Percentiles rank a stretch among this genome's conserved stretches.
Evolutionary conservation across 1,140 invertebrate genomes (phyloP).

Genomic region (Cheumatopsyche charites): DNA sequence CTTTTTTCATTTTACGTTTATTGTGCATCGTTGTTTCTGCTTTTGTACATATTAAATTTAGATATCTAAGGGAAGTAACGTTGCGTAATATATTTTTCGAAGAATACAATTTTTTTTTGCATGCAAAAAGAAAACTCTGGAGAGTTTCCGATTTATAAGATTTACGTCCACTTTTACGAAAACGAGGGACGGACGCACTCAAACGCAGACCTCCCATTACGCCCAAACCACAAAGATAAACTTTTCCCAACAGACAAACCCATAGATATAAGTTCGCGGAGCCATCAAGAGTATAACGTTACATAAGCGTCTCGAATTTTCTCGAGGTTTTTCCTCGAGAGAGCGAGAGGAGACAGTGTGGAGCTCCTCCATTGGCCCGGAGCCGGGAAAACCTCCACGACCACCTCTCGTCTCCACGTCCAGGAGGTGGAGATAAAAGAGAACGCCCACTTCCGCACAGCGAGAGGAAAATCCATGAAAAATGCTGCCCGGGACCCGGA

Average conservation of each 20-base stretch:
- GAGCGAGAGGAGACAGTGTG: no score
- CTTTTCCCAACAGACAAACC: conserved; percentile 6
- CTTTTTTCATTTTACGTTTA: no score
- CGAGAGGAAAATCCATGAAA: background rate
- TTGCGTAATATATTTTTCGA: no score
- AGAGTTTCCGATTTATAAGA: conserved; percentile 29
- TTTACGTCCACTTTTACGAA: conserved; percentile 34
- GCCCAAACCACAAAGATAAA: conserved; percentile 22
- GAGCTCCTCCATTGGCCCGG: conserved; percentile 41
- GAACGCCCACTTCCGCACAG: background rate
- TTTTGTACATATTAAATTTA: no score
- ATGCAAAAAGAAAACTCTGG: conserved; percentile 4
- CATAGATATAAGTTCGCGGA: no score
- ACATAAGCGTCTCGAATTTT: conserved; percentile 29
- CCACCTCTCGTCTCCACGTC: conserved; percentile 30
- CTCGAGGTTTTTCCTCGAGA: conserved; percentile 40
- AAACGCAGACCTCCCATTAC: conserved; percentile 21
- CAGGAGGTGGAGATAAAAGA: conserved; percentile 26
- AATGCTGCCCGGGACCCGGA: conserved; percentile 3
- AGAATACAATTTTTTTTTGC: no score
- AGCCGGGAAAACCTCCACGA: conserved; percentile 39
- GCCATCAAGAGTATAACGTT: background rate
- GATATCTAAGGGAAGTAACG: no score
- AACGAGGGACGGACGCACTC: conserved; percentile 18
- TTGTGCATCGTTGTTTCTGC: no score